These are phyloP conservation scores for Hemitrygon akajei DNA, from an alignment of 2,797 vertebrate species.

Conservation along the genomic window DNA sequence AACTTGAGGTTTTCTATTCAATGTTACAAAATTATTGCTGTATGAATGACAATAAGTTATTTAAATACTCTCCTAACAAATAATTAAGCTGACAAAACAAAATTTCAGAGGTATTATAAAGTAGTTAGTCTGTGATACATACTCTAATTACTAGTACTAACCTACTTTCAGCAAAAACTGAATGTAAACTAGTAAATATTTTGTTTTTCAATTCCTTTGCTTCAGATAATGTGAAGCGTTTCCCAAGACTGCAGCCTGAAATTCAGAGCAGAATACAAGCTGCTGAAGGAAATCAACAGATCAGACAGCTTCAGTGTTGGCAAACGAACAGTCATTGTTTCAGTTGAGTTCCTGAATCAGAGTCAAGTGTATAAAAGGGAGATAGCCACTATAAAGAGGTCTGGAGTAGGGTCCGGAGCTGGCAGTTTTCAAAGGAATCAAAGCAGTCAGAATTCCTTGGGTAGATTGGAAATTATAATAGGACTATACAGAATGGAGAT, in stretches of 20 bases:
- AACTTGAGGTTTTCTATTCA: background rate
- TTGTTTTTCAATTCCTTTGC: background rate
- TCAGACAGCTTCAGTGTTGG: too few relatives aligned
- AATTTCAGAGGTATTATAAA: conserved; percentile 14
- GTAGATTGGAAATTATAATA: too few relatives aligned
- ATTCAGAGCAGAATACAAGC: too few relatives aligned
- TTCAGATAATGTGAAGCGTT: background rate
- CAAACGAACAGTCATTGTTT: too few relatives aligned
- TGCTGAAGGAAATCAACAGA: too few relatives aligned
- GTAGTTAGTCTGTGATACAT: background rate
- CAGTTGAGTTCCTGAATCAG: too few relatives aligned
- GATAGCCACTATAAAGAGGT: too few relatives aligned
- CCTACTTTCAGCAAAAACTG: background rate
- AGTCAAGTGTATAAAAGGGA: too few relatives aligned
- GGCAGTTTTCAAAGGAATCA: background rate
- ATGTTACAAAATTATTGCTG: background rate
- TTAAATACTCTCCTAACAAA: background rate
- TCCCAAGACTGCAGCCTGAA: background rate
- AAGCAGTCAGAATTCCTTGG: background rate
- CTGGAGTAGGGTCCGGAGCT: too few relatives aligned
- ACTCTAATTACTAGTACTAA: background rate
- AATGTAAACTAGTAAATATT: background rate
- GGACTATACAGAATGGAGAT: too few relatives aligned
- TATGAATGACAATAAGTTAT: background rate
- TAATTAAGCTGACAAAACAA: background rate